phyloP scores from a whole-genome alignment of 23 tunicate species.

The Clavelina lepadiformis region DNA sequence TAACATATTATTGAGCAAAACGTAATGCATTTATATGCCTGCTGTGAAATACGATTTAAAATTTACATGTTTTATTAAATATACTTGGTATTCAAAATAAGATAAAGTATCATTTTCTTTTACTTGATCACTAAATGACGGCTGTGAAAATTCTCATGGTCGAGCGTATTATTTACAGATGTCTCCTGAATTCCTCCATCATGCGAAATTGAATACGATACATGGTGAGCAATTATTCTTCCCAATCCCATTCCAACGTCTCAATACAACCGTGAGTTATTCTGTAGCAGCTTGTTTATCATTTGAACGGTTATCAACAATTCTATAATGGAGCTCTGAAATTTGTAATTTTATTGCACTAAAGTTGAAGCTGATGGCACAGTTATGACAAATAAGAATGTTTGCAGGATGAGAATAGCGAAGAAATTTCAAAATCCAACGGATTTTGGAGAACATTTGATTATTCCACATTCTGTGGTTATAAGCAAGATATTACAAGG shows the following conservation, averaged over 20 bases:
- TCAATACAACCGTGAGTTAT: conserved; percentile 44
- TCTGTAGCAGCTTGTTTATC: not conserved
- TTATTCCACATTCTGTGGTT: conserved; percentile 66
- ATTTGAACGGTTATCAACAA: too few species aligned
- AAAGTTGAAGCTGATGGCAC: not conserved
- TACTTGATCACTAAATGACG: too few species aligned
- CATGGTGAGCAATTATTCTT: conserved; percentile 67
- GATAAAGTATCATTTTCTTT: too few species aligned
- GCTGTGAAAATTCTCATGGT: too few species aligned
- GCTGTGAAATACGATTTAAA: too few species aligned
- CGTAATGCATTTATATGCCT: too few species aligned
- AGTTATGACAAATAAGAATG: not conserved
- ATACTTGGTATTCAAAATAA: too few species aligned
- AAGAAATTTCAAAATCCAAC: conserved; percentile 21
- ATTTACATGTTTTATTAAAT: too few species aligned
- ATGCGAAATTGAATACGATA: conserved; percentile 60
- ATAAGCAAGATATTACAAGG: conserved; percentile 69
- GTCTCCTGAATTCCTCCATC: conserved; percentile 83
- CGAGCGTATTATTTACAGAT: too few species aligned
- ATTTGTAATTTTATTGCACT: not conserved
- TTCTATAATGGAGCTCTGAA: not conserved
- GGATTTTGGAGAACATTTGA: conserved; percentile 88
- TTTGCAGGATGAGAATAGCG: conserved; percentile 1
- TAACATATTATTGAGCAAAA: too few species aligned
- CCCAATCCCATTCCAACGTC: conserved; percentile 64